Conservation (phyloP, 1,140 invertebrate species). For the Penaeus japonicus region DNA sequence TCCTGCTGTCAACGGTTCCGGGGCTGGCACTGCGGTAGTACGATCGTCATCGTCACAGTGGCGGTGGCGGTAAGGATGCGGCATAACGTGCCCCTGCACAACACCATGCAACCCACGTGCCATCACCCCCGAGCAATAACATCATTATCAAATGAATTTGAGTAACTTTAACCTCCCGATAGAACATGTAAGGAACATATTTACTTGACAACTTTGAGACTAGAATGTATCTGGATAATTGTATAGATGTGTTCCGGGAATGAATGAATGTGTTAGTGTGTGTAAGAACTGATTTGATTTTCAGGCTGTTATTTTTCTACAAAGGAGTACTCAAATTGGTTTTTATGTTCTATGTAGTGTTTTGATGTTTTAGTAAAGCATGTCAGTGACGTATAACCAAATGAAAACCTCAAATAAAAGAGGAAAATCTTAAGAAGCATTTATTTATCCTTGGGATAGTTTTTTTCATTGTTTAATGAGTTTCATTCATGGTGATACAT, state of each 20-base stretch:
- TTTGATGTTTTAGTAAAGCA: conserved; percentile 30
- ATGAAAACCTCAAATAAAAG: conserved; percentile 28
- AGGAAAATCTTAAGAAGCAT: background rate
- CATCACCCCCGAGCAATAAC: conserved; percentile 16
- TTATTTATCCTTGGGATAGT: background rate
- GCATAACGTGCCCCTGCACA: too few species aligned
- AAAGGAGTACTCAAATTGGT: conserved; percentile 20
- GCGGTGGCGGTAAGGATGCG: too few species aligned
- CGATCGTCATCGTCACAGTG: too few species aligned
- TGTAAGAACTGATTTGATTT: conserved; percentile 16
- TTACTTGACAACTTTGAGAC: conserved; percentile 7
- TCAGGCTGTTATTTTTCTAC: conserved; percentile 43
- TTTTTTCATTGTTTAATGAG: too few species aligned
- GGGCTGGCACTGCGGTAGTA: too few species aligned
- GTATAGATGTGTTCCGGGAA: conserved; percentile 37
- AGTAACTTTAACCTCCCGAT: background rate
- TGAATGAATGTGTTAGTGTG: conserved; percentile 19
- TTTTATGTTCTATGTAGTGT: conserved; percentile 34
- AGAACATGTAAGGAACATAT: background rate
- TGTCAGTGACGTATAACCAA: conserved; percentile 36
- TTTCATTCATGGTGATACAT: too few species aligned
- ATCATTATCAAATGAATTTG: background rate
- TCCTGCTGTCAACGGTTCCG: too few species aligned
- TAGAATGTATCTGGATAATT: conserved; percentile 35
- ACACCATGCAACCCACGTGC: background rate